Evolutionary conservation across 2,797 vertebrate genomes (phyloP).

Genomic region (Danio albolineatus): DNA sequence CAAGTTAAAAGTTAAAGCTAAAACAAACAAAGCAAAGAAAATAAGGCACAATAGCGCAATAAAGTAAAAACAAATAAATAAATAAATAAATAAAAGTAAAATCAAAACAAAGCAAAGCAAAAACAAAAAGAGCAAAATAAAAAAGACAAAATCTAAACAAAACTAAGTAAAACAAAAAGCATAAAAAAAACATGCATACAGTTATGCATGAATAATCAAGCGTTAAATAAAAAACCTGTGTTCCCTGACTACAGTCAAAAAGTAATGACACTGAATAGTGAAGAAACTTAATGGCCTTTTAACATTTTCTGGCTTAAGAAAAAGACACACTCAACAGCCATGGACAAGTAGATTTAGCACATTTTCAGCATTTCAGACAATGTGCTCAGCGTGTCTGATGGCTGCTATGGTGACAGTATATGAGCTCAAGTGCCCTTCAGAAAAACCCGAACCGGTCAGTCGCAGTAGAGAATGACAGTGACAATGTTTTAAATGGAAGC

Average conservation of each 20-base stretch:
- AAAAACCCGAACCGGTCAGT: constrained; percentile 27
- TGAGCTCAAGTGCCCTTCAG: constrained; percentile 16
- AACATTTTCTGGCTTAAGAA: constrained; percentile 9
- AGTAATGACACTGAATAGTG: neutral
- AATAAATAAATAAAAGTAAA: too few species aligned
- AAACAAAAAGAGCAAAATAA: too few species aligned
- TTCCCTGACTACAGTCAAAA: neutral
- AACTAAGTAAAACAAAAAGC: too few species aligned
- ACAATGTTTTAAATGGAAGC: constrained; percentile 32
- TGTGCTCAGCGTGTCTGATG: constrained; percentile 20
- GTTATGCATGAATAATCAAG: neutral
- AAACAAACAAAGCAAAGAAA: too few species aligned
- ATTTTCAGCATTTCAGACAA: constrained; percentile 28
- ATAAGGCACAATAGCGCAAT: too few species aligned
- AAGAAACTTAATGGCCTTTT: neutral
- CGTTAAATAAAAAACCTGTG: neutral
- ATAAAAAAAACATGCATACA: too few species aligned
- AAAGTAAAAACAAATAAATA: too few species aligned
- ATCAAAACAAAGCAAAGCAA: neutral
- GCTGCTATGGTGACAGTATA: constrained; percentile 43
- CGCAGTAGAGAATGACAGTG: constrained; percentile 21
- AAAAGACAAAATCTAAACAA: too few species aligned
- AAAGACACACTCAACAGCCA: neutral
- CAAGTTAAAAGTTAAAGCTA: too few species aligned
- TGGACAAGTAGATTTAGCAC: constrained; percentile 16